phyloP scores from a whole-genome alignment of 2,113 vertebrate genomes.

The Chelonoidis abingdonii region DNA sequence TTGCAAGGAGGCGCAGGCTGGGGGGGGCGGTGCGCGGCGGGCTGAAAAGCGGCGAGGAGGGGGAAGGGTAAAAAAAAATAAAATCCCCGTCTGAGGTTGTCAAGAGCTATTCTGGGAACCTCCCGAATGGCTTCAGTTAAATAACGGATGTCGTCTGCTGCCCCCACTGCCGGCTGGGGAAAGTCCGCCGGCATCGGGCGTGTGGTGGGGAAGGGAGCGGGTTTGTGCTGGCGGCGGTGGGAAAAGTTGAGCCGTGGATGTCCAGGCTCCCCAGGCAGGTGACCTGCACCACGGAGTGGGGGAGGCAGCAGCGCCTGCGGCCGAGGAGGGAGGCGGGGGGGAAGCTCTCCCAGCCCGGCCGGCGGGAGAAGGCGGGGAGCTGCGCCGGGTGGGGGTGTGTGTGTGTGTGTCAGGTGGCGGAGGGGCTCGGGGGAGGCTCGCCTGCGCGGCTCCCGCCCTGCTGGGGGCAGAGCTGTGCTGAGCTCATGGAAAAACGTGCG shows the following conservation, averaged over 20 bases:
- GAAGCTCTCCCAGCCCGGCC: neutral
- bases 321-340: neutral
- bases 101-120: conserved; percentile 73
- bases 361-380: neutral
- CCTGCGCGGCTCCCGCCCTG: neutral
- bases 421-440: neutral
- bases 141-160: conserved; percentile 79
- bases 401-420: neutral
- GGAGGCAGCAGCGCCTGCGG: neutral
- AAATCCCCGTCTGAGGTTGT: conserved; percentile 55
- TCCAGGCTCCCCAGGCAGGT: conserved; percentile 18
- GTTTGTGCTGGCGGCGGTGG: neutral
- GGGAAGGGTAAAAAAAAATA: neutral
- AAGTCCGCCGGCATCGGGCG: conserved; percentile 74
- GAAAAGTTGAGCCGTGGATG: conserved; percentile 63
- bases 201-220: neutral
- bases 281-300: neutral
- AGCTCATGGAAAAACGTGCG: conserved; percentile 25
- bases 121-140: conserved; percentile 75
- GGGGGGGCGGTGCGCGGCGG: neutral
- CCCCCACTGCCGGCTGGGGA: conserved; percentile 80
- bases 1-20: neutral
- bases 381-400: neutral
- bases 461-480: conserved; percentile 30
- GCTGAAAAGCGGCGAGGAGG: neutral